Evolutionary conservation across 1,140 invertebrate genomes (phyloP).

Genomic region (Heterodera schachtii): DNA sequence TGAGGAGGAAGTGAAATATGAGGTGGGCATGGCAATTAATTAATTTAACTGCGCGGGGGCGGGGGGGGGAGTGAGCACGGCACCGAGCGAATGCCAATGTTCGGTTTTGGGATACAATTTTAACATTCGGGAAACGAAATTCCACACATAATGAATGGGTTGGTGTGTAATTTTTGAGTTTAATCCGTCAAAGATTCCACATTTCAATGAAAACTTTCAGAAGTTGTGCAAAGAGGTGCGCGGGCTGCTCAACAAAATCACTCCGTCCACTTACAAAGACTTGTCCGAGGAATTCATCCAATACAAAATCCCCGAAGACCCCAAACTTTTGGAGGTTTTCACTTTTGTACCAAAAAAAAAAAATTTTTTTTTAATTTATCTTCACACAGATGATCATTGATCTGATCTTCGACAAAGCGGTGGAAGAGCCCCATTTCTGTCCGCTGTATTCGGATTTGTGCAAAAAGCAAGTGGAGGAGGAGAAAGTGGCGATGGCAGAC

Average conservation of each 20-base stretch:
- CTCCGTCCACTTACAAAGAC: slow-evolving; percentile 55
- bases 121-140: too few species aligned
- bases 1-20: slow-evolving; percentile 27
- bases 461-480: slow-evolving; percentile 51
- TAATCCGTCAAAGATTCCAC: too few species aligned
- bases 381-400: slow-evolving; percentile 44
- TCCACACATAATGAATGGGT: too few species aligned
- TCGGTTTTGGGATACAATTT: neutral
- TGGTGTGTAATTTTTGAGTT: too few species aligned
- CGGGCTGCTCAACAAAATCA: slow-evolving; percentile 60
- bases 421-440: slow-evolving; percentile 63
- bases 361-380: neutral
- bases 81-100: too few species aligned
- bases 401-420: slow-evolving; percentile 63
- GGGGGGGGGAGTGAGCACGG: too few species aligned
- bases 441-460: slow-evolving; percentile 60
- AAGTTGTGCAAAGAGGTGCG: slow-evolving; percentile 53
- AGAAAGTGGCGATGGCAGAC: neutral
- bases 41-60: too few species aligned
- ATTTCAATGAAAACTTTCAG: slow-evolving; percentile 13
- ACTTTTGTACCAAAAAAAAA: neutral
- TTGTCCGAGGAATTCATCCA: slow-evolving; percentile 53
- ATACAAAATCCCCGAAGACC: slow-evolving; percentile 43
- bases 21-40: neutral
- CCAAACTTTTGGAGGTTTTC: slow-evolving; percentile 15